Base-by-base conservation (phyloP, 1,140 invertebrate species). In the Heliothis subflexa region DNA sequence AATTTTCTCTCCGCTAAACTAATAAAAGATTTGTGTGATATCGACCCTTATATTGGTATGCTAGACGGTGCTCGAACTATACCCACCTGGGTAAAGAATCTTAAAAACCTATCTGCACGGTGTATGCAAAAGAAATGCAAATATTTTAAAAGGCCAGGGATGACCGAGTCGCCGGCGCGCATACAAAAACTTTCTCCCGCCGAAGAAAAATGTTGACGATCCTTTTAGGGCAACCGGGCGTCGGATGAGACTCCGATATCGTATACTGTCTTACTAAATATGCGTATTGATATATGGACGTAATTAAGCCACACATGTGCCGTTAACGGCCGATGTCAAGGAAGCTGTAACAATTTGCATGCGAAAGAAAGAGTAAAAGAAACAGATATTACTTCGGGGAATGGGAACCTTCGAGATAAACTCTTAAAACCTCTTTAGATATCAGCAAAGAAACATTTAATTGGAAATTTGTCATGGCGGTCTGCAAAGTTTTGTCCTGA, bases 101-200 rank as follows among this genome's bases (percentile, higher is more conserved):
- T 81, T 82, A 75, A 81, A 86, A 87, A 87, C 81, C 79, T 78
- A 87, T 83, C 81, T 78, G 73, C 81, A 81, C 83, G 73, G 78
- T 85, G 80, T 87, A 80, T 88, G 88, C 81, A 85, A 85, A 90
- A 89, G 85, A 88, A 91, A 92, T 91, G 89, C 89, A 92, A 93
- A 90, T 91, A 90, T 89, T 82, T 90, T 92, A 88, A 93, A 87
- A 88, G 86, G 85, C 84, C 71, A 50, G 83, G 86, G 85, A 88
- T 87, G 88, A 85, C 89, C 86, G 85, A 85, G 79, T 68, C 86
- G 79, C 14, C 70, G 87, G 81, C 83, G 81, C 81, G 88, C 89
- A 90, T 88, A 88, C 85, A 86, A 88, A 90, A 91, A 91, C 91
- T 93, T 93, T 93, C 91, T 88, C 89, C 78, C 80, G 74, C 1